Conservation (phyloP, 2,888 invertebrate genomes). For the Cabera pusaria region DNA sequence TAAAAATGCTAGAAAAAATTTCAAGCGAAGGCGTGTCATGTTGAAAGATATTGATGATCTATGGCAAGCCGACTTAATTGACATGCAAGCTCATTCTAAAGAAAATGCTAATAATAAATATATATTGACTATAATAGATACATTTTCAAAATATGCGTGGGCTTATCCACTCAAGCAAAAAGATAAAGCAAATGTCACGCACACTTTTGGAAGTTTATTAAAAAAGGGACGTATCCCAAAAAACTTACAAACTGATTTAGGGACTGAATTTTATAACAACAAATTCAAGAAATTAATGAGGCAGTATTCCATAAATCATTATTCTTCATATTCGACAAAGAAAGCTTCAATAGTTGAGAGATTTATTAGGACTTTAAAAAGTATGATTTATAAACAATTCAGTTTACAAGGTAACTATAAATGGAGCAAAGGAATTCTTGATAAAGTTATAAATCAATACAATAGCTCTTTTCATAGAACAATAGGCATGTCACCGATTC, state of each 20-base stretch:
- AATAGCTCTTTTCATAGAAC: slow-evolving; percentile 4
- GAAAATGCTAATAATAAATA: slow-evolving; percentile 2
- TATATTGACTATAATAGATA: slow-evolving; percentile 10
- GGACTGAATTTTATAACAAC: slow-evolving; percentile 3
- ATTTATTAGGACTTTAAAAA: slow-evolving; percentile 4
- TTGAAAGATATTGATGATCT: slow-evolving; percentile 51
- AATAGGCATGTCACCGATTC: neutral
- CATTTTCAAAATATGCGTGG: slow-evolving; percentile 19
- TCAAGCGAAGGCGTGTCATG: slow-evolving; percentile 40
- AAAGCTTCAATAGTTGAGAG: slow-evolving; percentile 27
- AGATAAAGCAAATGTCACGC: slow-evolving; percentile 2
- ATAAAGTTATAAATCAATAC: neutral
- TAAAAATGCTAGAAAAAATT: slow-evolving; percentile 51
- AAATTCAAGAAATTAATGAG: neutral
- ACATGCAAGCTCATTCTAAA: slow-evolving; percentile 20
- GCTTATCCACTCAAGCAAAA: slow-evolving; percentile 5
- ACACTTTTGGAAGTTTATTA: neutral
- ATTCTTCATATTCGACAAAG: slow-evolving; percentile 6
- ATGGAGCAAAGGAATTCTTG: neutral
- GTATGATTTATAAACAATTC: slow-evolving; percentile 1
- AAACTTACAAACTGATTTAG: slow-evolving; percentile 4
- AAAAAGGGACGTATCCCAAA: neutral
- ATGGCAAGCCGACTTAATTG: slow-evolving; percentile 58
- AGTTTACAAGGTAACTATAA: neutral
- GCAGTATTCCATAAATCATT: slow-evolving; percentile 3